Percentiles rank a stretch among this genome's conserved stretches.
Conservation (phyloP, 1,140 invertebrate genomes). For the Macrocentrus cingulum region DNA sequence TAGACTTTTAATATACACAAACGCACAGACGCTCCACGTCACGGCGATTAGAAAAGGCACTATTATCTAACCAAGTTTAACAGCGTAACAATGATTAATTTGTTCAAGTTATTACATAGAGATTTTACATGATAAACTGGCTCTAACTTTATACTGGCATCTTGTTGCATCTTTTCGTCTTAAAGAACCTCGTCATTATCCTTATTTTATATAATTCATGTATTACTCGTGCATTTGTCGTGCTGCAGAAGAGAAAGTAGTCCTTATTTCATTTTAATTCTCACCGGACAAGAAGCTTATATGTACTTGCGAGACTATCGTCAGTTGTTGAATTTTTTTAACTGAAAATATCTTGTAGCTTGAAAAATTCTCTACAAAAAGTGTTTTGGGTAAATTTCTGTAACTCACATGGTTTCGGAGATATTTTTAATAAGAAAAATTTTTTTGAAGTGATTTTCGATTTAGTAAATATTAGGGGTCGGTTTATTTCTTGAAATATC, state of each 20-base stretch:
- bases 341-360: no score
- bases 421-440: no score
- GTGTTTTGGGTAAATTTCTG: no score
- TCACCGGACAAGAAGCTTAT: no score
- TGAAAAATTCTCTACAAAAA: no score
- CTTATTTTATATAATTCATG: conserved; percentile 25
- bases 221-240: conserved; percentile 28
- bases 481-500: no score
- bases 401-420: no score
- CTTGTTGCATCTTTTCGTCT: conserved; percentile 37
- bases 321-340: no score
- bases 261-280: conserved; percentile 9
- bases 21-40: conserved; percentile 26
- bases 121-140: conserved; percentile 44
- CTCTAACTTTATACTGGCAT: conserved; percentile 54
- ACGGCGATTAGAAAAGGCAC: conserved; percentile 51
- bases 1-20: no score
- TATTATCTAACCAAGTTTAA: conserved; percentile 45
- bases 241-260: conserved; percentile 21
- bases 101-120: conserved; percentile 27
- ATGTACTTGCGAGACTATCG: no score
- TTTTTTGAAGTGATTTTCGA: no score
- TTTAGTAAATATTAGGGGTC: no score
- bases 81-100: conserved; percentile 30
- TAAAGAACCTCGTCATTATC: conserved; percentile 9